phyloP scores from a whole-genome alignment of 2,113 vertebrate genomes.

The Mastomys natalensis region DNA sequence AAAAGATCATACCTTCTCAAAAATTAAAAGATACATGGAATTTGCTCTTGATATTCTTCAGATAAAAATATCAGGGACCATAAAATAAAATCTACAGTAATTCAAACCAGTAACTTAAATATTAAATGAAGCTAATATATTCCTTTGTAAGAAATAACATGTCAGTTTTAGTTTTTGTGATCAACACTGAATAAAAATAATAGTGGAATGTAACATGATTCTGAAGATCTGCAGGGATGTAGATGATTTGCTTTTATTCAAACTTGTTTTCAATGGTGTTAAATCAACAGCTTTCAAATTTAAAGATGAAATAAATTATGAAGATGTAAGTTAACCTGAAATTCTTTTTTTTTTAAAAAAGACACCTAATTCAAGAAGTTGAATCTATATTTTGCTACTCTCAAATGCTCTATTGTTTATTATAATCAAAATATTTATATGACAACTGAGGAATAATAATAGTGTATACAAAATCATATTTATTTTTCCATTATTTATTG shows the following conservation, averaged over 20 bases:
- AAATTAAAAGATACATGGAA: neutral
- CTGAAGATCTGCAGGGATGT: neutral
- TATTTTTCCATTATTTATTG: neutral
- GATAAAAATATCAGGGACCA: neutral
- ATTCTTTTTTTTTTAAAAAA: neutral
- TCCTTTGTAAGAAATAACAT: neutral
- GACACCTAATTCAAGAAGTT: neutral
- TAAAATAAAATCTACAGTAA: neutral
- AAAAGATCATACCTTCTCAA: neutral
- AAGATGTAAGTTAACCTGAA: neutral
- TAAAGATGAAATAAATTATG: neutral
- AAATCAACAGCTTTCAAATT: neutral
- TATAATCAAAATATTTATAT: slow-evolving; percentile 9
- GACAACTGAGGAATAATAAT: neutral
- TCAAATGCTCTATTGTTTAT: slow-evolving; percentile 17
- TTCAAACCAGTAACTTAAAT: slow-evolving; percentile 64
- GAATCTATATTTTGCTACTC: slow-evolving; percentile 34
- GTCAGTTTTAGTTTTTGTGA: neutral
- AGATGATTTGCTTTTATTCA: neutral
- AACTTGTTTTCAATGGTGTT: neutral
- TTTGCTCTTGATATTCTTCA: neutral
- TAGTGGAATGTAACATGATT: neutral
- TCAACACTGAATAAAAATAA: neutral
- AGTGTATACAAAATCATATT: slow-evolving; percentile 2
- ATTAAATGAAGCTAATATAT: neutral